Conservation (phyloP, 2,888 invertebrate species). For the Drosophila parthenogenetica region DNA sequence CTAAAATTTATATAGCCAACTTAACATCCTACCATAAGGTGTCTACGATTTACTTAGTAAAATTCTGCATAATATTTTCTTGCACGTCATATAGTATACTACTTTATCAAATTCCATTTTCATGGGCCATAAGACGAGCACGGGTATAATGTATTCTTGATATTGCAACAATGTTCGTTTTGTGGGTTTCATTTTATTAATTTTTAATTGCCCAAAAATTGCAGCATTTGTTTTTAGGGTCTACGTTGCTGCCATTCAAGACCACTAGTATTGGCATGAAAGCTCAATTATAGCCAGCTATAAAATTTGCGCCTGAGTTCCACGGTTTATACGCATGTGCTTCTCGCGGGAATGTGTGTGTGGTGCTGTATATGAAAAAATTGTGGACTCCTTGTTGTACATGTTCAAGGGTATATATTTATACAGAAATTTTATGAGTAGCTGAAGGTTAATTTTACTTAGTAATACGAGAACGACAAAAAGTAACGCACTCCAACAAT, state of each 20-base stretch:
- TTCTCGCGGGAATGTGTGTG: not conserved
- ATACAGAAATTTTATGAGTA: constrained; percentile 12
- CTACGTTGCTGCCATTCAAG: constrained; percentile 22
- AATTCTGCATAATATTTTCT: constrained; percentile 8
- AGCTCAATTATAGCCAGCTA: constrained; percentile 51
- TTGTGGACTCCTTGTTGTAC: constrained; percentile 30
- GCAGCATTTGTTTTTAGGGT: constrained; percentile 27
- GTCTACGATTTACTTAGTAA: not conserved
- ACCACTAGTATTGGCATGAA: constrained; percentile 51
- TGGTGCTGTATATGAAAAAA: constrained; percentile 4
- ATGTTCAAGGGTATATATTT: constrained; percentile 4
- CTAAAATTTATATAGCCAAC: no score
- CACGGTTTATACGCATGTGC: constrained; percentile 29
- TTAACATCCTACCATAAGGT: not conserved
- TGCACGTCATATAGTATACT: not conserved
- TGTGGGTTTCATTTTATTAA: constrained; percentile 39
- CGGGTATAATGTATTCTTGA: constrained; percentile 4
- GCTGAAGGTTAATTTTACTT: constrained; percentile 10
- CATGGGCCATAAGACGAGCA: constrained; percentile 3
- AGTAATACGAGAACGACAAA: constrained; percentile 6
- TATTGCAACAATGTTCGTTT: constrained; percentile 12
- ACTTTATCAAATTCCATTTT: constrained; percentile 14
- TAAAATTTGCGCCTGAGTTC: constrained; percentile 46
- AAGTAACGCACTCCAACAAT: constrained; percentile 27
- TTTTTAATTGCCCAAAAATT: constrained; percentile 52